Conservation (phyloP, 2,888 invertebrate species). For the Desoria tigrina region DNA sequence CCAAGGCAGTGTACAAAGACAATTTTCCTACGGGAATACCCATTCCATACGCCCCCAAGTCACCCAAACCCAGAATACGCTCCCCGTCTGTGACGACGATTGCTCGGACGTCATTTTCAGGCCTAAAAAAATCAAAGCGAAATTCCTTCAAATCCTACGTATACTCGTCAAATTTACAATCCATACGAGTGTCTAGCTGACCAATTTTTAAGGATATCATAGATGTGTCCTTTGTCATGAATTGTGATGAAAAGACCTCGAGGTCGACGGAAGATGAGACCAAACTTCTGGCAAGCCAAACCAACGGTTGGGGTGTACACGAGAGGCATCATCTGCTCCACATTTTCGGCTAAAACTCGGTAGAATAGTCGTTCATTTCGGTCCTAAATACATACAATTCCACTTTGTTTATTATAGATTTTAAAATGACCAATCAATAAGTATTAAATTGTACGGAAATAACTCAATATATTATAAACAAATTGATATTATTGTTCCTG, state of each 20-base stretch:
- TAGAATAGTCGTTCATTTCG: constrained; percentile 96
- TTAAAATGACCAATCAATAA: too few species aligned
- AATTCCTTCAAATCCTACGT: background rate
- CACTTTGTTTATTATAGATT: constrained; percentile 4
- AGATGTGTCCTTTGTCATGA: constrained; percentile 91
- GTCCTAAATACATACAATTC: constrained; percentile 64
- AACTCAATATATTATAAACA: too few species aligned
- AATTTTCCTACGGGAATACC: constrained; percentile 98
- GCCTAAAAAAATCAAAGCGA: constrained; percentile 64
- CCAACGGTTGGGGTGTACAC: constrained; percentile 99
- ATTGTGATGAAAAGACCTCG: constrained; percentile 95
- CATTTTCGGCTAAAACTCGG: constrained; percentile 80
- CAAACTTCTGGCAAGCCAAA: constrained; percentile 94
- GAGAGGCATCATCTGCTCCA: constrained; percentile 85
- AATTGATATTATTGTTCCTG: too few species aligned
- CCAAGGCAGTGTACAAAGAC: constrained; percentile 93
- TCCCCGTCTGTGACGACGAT: constrained; percentile 98
- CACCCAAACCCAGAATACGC: constrained; percentile 94
- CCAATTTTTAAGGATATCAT: constrained; percentile 92
- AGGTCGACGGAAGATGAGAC: constrained; percentile 67
- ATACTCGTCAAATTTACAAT: constrained; percentile 3
- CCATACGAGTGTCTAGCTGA: constrained; percentile 59
- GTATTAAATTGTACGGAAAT: too few species aligned
- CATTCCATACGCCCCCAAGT: constrained; percentile 97
- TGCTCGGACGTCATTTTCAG: constrained; percentile 80